Base-by-base conservation (phyloP, 2,797 vertebrate species). In the Pangasius macronema region DNA sequence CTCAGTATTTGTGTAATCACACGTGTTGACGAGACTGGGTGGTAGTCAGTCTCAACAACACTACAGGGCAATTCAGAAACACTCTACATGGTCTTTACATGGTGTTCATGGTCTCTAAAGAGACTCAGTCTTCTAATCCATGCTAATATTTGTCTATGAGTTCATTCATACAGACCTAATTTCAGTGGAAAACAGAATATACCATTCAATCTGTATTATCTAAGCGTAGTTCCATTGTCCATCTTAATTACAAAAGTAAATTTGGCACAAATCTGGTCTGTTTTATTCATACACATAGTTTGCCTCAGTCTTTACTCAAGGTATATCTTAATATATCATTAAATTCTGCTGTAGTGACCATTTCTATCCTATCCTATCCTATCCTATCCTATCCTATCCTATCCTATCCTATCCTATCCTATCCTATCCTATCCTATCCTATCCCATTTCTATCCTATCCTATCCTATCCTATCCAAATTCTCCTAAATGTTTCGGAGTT, bases 1-100 rank as follows among this genome's bases (percentile, higher is more conserved):
- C 90, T 91, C 83, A 82, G 83, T 90, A 84, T 59, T 90, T 85
- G 88, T 90, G 2, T 91, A 89, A 87, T 89, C 84, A 90, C 91
- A 93, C 63, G 87, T 93, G 90, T 91, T 63, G 63, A 79, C 14
- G 36, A 30, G 53, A 87, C 51, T 89, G 91, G 72, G 84, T 55
- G 75, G 27, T 33, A 77, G 72, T 79, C 77, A 27, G 33, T 13
- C 33, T 39, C 33, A 39, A 24, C 55, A 39, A 14, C 53, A 6
- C 72, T 86, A 51, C 65, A 7, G 83, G 81, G 51, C 42, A 86
- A 18, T 85, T 86, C 61, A 49, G 75, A 86, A 82, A 36, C 59
- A 75, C 42, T 90, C 51, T 63, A 39, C 49, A 36, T 82, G n/a
- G n/a, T n/a, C n/a, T n/a, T n/a, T n/a, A n/a, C n/a, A n/a, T n/a